Evolutionary conservation across 2,888 invertebrate species (phyloP).

Genomic region (Pardosa pseudoannulata): DNA sequence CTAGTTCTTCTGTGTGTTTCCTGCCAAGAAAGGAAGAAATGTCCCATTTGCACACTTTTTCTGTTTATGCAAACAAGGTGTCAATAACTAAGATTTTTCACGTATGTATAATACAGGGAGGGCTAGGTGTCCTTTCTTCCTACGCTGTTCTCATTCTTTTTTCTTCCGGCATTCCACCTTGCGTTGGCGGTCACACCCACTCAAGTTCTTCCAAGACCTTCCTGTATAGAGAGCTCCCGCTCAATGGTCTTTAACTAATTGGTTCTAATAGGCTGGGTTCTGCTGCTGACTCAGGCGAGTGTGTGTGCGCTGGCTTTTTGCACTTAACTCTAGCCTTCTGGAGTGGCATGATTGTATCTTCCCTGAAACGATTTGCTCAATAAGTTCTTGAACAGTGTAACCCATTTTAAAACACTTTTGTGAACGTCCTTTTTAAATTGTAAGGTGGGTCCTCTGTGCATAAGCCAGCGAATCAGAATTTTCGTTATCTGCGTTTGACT

Average conservation of each 20-base stretch:
- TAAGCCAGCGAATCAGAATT: neutral
- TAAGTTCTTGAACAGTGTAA: neutral
- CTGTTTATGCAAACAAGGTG: neutral
- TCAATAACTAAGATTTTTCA: neutral
- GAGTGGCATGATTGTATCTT: neutral
- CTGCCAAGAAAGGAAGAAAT: no score
- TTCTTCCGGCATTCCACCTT: constrained; percentile 30
- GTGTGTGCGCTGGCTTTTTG: neutral
- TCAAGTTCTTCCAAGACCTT: constrained; percentile 2
- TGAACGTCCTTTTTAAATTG: neutral
- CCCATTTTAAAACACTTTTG: neutral
- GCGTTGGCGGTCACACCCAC: constrained; percentile 21
- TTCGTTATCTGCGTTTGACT: no score
- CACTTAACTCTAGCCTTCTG: neutral
- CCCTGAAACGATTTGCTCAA: neutral
- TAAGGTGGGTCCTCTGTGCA: neutral
- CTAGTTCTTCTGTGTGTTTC: no score
- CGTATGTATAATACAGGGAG: neutral
- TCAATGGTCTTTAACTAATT: constrained; percentile 8
- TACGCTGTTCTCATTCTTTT: neutral
- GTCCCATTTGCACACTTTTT: no score
- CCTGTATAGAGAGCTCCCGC: neutral
- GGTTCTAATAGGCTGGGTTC: neutral
- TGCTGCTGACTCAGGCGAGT: neutral
- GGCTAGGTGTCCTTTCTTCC: constrained; percentile 12